A percentile compares a stretch with the other conserved stretches of the same genome.
Conservation (phyloP, 2,113 vertebrate genomes). For the Eublepharis macularius region DNA sequence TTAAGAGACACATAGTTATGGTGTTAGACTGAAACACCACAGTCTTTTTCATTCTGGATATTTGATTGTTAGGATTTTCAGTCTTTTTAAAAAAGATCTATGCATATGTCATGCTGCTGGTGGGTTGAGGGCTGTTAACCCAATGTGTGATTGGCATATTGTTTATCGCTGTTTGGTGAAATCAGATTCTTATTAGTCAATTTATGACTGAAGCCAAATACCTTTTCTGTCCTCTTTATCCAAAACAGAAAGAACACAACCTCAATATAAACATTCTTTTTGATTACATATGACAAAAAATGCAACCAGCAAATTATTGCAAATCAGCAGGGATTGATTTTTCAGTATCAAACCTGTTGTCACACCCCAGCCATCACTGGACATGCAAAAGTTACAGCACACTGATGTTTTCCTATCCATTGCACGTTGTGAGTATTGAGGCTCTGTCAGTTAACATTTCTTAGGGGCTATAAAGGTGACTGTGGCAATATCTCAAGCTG, state of each 20-base stretch:
- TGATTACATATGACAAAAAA: not conserved
- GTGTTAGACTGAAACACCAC: not conserved
- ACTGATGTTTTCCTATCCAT: not conserved
- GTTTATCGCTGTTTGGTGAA: not conserved
- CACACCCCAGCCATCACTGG: too few species aligned
- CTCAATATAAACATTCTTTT: not conserved
- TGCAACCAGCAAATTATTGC: too few species aligned
- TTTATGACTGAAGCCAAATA: not conserved
- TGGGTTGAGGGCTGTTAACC: not conserved
- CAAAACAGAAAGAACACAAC: not conserved
- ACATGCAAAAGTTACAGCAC: too few species aligned
- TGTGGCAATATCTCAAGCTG: not conserved
- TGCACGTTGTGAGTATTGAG: not conserved
- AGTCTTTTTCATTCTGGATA: not conserved
- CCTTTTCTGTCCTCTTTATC: not conserved
- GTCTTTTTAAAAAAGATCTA: too few species aligned
- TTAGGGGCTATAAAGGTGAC: not conserved
- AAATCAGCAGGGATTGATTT: too few species aligned
- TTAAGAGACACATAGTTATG: too few species aligned
- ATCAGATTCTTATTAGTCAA: not conserved
- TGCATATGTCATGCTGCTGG: too few species aligned
- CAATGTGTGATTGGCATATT: not conserved
- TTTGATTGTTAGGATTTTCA: not conserved
- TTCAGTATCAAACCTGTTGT: too few species aligned
- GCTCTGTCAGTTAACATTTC: not conserved